Evolutionary conservation across 2,113 vertebrate genomes (phyloP).

Genomic region (Hyperopisus bebe): DNA sequence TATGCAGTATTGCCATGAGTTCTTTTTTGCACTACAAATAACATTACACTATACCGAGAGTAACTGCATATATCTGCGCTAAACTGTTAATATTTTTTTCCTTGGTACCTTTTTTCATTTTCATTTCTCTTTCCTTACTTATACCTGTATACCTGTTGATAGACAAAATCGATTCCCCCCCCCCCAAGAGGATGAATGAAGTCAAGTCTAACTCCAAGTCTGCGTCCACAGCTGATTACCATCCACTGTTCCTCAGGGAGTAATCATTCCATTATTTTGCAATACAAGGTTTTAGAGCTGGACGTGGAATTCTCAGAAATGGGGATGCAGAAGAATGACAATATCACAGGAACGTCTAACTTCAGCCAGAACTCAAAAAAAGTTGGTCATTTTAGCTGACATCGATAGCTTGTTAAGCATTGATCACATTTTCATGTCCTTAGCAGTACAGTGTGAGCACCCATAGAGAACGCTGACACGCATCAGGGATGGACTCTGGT

Average conservation of each 20-base stretch:
- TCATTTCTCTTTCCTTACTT: not conserved
- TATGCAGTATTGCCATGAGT: not conserved
- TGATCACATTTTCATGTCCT: not conserved
- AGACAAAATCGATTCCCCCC: not conserved
- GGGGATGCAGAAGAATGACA: not conserved
- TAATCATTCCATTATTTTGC: not conserved
- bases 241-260: not conserved
- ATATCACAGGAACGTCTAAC: not conserved
- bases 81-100: not conserved
- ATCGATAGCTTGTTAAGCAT: not conserved
- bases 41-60: not conserved
- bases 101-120: not conserved
- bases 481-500: not conserved
- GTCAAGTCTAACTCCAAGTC: not conserved
- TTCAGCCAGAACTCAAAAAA: not conserved
- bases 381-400: not conserved
- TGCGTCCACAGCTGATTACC: not conserved
- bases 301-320: not conserved
- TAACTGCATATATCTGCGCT: not conserved
- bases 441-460: not conserved
- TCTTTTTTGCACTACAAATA: not conserved
- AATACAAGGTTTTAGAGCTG: not conserved
- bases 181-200: not conserved
- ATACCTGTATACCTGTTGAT: not conserved
- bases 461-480: not conserved